Conservation (phyloP, 1,140 invertebrate genomes). For the Globodera rostochiensis region DNA sequence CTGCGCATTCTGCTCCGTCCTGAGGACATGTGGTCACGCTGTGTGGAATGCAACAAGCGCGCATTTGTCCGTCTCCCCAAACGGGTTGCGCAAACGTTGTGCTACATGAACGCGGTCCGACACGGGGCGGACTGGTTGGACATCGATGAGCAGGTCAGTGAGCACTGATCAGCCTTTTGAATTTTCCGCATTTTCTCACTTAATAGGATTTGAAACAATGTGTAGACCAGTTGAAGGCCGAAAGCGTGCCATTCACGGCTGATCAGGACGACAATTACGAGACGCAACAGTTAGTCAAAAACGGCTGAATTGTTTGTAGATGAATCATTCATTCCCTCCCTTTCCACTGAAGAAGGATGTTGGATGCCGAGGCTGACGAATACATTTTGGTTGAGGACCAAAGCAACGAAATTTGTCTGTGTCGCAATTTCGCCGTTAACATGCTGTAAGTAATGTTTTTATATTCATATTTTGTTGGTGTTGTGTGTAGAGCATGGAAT, state of each 20-base stretch:
- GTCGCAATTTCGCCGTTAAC: constrained; percentile 14
- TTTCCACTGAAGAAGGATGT: constrained; percentile 8
- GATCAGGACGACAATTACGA: constrained; percentile 8
- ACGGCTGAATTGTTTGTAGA: neutral
- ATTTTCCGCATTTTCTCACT: neutral
- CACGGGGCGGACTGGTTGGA: constrained; percentile 11
- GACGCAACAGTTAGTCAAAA: neutral
- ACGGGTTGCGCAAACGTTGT: constrained; percentile 26
- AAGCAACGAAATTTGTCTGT: neutral
- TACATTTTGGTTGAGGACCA: constrained; percentile 1
- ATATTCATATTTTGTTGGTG: too few relatives aligned
- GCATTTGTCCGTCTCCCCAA: constrained; percentile 31
- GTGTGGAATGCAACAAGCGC: constrained; percentile 38
- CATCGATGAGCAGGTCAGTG: constrained; percentile 18
- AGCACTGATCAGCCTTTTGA: neutral
- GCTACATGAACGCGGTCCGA: constrained; percentile 27
- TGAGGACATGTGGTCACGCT: constrained; percentile 37
- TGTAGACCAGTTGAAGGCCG: neutral
- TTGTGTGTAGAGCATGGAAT: too few relatives aligned
- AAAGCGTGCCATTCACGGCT: neutral
- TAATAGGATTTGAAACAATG: neutral
- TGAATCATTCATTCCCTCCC: neutral
- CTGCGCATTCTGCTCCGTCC: constrained; percentile 35
- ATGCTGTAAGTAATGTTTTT: constrained; percentile 11
- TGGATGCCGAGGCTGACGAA: neutral